Evolutionary conservation across 2,888 invertebrate species (phyloP), one percentile per base, ranked within the genome.

Genomic region (Labia minor): DNA sequence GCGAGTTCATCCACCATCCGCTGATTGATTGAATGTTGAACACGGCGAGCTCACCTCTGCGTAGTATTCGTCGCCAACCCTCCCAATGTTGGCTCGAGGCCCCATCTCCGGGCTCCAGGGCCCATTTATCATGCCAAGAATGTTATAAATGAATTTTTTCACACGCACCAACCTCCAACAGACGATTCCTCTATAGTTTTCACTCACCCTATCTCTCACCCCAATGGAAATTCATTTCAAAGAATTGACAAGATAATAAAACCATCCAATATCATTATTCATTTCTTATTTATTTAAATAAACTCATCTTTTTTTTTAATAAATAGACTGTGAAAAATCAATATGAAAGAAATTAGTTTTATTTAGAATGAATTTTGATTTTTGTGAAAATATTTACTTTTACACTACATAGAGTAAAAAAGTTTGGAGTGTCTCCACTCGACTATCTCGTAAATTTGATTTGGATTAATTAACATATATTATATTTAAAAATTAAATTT

Each of bases 131-230:
- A 49, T 49, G 49, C 49, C 49, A 49, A 49, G 8, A 10, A 49
- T 49, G 49, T 49, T 49, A 49, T 49, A 49, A 49, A 49, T 49
- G 49, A 49, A 49, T 49, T 49, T 49, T 49, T 49, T 49, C 49
- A 49, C 49, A 49, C 4, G 49, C 49, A 49, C 49, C 49, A 11
- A 11, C 16, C 49, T 49, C 49, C 14, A 49, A 14, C 16, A 49
- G 49, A 49, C 49, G 49, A 49, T 49, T 49, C 14, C 49, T 49
- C 49, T 49, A 14, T 49, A 49, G 49, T 49, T 49, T 49, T 49
- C 49, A n/a, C 49, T 49, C 49, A 10, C 49, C 49, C 49, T 49
- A 49, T n/a, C 49, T 49, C 49, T 49, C 49, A 49, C 26, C 26
- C 26, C 26, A 8, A 3, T 26, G 26, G 26, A 26, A 49, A 49